A percentile compares a stretch with the other conserved stretches of the same genome.
Conservation (phyloP, 2,113 vertebrate genomes). For the Aphyosemion australe region DNA sequence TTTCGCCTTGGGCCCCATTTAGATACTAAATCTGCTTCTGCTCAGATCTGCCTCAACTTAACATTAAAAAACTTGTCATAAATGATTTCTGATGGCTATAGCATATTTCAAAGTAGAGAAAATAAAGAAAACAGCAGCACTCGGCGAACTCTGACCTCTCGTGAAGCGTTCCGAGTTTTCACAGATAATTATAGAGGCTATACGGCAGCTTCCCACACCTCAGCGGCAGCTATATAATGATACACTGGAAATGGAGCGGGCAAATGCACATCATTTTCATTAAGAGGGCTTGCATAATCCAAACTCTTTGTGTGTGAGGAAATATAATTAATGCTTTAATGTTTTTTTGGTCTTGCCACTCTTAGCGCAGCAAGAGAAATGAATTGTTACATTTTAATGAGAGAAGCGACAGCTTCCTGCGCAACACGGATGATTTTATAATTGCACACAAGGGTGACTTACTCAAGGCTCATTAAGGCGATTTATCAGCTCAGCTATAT, state of each 20-base stretch:
- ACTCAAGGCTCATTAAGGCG: slow-evolving; percentile 73
- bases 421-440: slow-evolving; percentile 88
- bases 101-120: slow-evolving; percentile 50
- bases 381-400: slow-evolving; percentile 98
- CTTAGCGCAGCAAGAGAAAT: slow-evolving; percentile 85
- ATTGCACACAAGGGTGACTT: slow-evolving; percentile 82
- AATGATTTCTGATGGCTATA: slow-evolving; percentile 53
- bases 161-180: slow-evolving; percentile 53
- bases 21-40: neutral
- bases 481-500: slow-evolving; percentile 70
- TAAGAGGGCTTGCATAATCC: slow-evolving; percentile 91
- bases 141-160: slow-evolving; percentile 58
- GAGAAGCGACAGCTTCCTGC: slow-evolving; percentile 88
- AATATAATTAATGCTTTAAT: slow-evolving; percentile 98
- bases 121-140: slow-evolving; percentile 60
- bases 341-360: slow-evolving; percentile 87
- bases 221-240: slow-evolving; percentile 92
- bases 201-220: slow-evolving; percentile 91
- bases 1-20: too few relatives aligned
- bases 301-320: slow-evolving; percentile 92
- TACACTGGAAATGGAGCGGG: slow-evolving; percentile 79
- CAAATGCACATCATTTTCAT: slow-evolving; percentile 89
- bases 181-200: slow-evolving; percentile 91
- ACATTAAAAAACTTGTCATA: slow-evolving; percentile 10
- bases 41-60: neutral